A percentile compares a stretch with the other conserved stretches of the same genome.
Evolutionary conservation across 1,140 invertebrate species (phyloP).

Genomic region (Camponotus floridanus): DNA sequence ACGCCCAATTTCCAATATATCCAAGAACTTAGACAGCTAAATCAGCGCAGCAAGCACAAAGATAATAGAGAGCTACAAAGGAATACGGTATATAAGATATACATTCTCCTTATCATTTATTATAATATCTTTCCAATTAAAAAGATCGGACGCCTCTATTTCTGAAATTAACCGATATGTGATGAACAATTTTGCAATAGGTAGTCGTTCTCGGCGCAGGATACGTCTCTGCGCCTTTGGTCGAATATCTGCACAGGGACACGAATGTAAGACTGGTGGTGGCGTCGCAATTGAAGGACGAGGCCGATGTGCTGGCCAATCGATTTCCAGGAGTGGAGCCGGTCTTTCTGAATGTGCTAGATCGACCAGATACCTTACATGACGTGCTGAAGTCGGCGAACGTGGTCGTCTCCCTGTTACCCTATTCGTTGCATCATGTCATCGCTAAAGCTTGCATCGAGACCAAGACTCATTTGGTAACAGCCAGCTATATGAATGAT

Average conservation of each 20-base stretch:
- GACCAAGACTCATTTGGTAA: constrained; percentile 96
- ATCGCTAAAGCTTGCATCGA: constrained; percentile 96
- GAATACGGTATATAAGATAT: constrained; percentile 68
- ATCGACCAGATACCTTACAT: constrained; percentile 90
- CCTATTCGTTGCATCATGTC: constrained; percentile 95
- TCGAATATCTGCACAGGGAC: constrained; percentile 97
- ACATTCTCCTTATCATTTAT: neutral
- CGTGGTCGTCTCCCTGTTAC: constrained; percentile 96
- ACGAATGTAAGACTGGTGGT: constrained; percentile 93
- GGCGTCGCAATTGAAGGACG: constrained; percentile 95
- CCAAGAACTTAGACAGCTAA: constrained; percentile 91
- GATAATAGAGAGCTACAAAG: constrained; percentile 78
- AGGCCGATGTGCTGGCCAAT: constrained; percentile 93
- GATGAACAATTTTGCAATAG: constrained; percentile 72
- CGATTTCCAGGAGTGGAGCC: constrained; percentile 93
- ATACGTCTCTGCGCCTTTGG: constrained; percentile 96
- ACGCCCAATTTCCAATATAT: constrained; percentile 99
- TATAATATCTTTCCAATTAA: neutral
- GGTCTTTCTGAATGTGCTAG: constrained; percentile 93
- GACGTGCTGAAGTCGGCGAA: constrained; percentile 92
- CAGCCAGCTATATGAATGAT: constrained; percentile 97
- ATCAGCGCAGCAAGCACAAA: constrained; percentile 82
- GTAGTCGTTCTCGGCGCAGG: constrained; percentile 98
- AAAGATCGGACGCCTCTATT: neutral
- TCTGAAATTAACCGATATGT: neutral